Evolutionary conservation across 2,888 invertebrate species (phyloP), one percentile per base, ranked within the genome.

Genomic region (Horisme vitalbata): DNA sequence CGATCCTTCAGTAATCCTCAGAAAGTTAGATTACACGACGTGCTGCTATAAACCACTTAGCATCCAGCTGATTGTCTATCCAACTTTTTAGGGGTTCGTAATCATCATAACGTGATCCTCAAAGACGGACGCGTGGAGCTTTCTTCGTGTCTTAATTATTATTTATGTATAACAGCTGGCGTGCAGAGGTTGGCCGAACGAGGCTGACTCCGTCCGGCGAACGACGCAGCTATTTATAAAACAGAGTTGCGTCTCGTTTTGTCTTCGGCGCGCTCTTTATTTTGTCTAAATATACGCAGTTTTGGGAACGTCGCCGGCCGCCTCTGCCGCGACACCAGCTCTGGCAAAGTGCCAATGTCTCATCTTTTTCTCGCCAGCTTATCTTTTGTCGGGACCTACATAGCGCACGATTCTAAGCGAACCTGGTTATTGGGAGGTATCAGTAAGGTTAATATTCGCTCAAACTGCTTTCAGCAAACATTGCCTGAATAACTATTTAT

Each of bases 221-320:
- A 83, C 87, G 86, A 85, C 84, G 82, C 55, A 72, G 84, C 83
- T 88, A 88, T 89, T 89, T 88, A 86, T 87, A 88, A 88, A 88
- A 83, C 87, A 83, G 86, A 87, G 80, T 87, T 82, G 88, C 83
- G 85, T 89, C 89, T 87, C 88, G 87, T 87, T 88, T 88, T 88
- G 89, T 89, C 87, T 88, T 88, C 86, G 80, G 83, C 75, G 78
- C 83, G 83, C 87, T 89, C 88, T 89, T 89, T 88, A 89, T 89
- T 89, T 89, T 88, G 86, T 89, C 88, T 88, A 89, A 89, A 88
- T 88, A 89, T 89, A 89, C 88, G 86, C 83, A 87, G 88, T 88
- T 89, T 89, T 87, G 88, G 89, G 88, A 88, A 83, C 89, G 80
- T 83, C 83, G 84, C 68, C 80, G 72, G 78, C 77, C 79, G 78